These are phyloP conservation scores for Strix aluco DNA, from an alignment of 2,113 vertebrate genomes.

Conservation along the genomic window DNA sequence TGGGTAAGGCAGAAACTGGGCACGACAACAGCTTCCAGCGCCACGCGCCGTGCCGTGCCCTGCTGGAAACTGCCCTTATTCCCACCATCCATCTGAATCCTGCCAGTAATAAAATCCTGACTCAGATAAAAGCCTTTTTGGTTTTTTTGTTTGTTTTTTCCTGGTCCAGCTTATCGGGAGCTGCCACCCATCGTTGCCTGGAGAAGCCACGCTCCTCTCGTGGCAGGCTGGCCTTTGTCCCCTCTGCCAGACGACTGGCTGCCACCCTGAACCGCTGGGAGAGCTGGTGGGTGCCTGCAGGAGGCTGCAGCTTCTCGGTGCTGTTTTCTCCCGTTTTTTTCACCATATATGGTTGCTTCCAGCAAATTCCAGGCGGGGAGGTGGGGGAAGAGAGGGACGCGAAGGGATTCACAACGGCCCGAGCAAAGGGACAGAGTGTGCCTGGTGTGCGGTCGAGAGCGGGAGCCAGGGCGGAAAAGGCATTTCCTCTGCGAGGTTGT, in stretches of 20 bases:
- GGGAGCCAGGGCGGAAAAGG: neutral
- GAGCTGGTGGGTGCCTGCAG: too few relatives aligned
- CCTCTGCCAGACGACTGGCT: neutral
- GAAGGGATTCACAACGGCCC: neutral
- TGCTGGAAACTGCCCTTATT: neutral
- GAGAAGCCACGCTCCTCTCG: neutral
- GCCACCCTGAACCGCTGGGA: neutral
- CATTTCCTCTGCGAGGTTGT: constrained; percentile 13
- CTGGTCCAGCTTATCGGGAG: neutral
- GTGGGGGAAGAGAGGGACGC: neutral
- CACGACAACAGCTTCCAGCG: accelerated
- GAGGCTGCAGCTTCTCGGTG: neutral
- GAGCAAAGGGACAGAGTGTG: neutral
- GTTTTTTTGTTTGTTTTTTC: too few relatives aligned
- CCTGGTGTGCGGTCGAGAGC: neutral
- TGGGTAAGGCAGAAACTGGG: neutral
- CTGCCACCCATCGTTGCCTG: accelerated
- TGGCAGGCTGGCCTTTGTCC: neutral
- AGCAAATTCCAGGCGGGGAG: neutral
- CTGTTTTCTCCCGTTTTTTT: neutral
- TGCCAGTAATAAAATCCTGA: accelerated
- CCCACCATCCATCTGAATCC: neutral
- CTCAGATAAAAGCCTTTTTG: neutral
- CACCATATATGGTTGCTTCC: constrained; percentile 15
- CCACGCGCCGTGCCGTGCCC: accelerated